Conservation (phyloP, 2,797 vertebrate species). For the Tiaroga cobitis region DNA sequence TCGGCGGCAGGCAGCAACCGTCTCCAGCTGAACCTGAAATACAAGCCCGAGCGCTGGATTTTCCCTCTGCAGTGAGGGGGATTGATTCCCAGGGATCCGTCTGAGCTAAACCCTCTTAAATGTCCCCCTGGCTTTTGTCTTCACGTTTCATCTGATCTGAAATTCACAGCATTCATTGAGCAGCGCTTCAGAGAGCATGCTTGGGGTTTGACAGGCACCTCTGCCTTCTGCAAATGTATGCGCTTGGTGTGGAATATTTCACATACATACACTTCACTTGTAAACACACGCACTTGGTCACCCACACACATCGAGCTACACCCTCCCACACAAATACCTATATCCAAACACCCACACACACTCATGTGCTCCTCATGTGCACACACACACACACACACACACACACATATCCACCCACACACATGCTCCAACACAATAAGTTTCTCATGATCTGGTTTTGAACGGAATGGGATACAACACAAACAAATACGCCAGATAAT, state of each 20-base stretch:
- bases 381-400: constrained; percentile 66
- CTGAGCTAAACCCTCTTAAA: constrained; percentile 79
- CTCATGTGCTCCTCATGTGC: constrained; percentile 72
- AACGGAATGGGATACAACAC: constrained; percentile 75
- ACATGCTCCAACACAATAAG: constrained; percentile 54
- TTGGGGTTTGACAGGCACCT: constrained; percentile 76
- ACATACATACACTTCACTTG: constrained; percentile 56
- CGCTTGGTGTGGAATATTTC: constrained; percentile 36
- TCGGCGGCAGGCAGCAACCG: constrained; percentile 53
- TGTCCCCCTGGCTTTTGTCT: constrained; percentile 82
- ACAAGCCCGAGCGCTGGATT: constrained; percentile 61
- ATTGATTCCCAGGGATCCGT: constrained; percentile 78
- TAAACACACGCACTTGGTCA: constrained; percentile 53
- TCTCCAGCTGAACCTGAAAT: constrained; percentile 66
- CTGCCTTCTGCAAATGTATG: constrained; percentile 56
- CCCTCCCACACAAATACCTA: constrained; percentile 58
- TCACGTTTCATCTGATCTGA: constrained; percentile 78
- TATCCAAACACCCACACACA: constrained; percentile 59
- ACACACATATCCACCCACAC: constrained; percentile 56
- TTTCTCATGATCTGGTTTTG: constrained; percentile 71
- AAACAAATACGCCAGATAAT: constrained; percentile 78
- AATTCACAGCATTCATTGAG: constrained; percentile 77
- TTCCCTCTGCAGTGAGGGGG: constrained; percentile 58
- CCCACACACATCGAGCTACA: constrained; percentile 60
- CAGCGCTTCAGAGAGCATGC: constrained; percentile 70